Evolutionary conservation across 2,888 invertebrate genomes (phyloP), one percentile per base, ranked within the genome.

Genomic region (Colostygia pectinataria): DNA sequence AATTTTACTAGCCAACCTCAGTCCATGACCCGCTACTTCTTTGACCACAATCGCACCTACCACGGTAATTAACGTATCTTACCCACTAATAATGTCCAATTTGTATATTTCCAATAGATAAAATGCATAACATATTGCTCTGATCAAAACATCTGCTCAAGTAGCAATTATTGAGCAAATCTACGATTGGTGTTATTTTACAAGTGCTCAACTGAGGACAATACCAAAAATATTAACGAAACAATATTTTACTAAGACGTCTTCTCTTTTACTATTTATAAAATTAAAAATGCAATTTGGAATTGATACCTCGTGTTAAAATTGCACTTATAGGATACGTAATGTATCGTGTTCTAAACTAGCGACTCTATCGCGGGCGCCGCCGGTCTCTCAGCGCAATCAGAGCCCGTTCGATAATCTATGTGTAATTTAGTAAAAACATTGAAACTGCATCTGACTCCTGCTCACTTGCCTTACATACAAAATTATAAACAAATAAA

Each of bases 11-110:
- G 66, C 72, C 74, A 52, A 42, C 42, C 73, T 61, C 61, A 83
- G 80, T 83, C 81, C 81, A 74, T 74, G 77, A 80, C 78, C 77
- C 74, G 68, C 73, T 72, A 68, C 68, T 10, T 59, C 64, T 29
- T 33, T 57, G 53, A 63, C 71, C 71, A 72, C 70, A 66, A 64
- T 70, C 68, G 68, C 71, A 65, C 65, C 70, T 74, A 70, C 69
- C 68, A 63, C 64, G 54, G 57, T 60, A 69, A 63, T 66, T 65
- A 65, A 65, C 63, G 56, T 60, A 63, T 54, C 70, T 74, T 76
- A 76, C 46, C 59, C 62, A 53, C 71, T 75, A 74, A 63, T 65
- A 51, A 59, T 57, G 53, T 53, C 39, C 53, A 62, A 56, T 59
- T 61, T 58, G 59, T 64, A 61, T 60, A 53, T 52, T 55, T 59